Evolutionary conservation across 2,113 vertebrate genomes (phyloP).

Genomic region (Lycaon pictus): DNA sequence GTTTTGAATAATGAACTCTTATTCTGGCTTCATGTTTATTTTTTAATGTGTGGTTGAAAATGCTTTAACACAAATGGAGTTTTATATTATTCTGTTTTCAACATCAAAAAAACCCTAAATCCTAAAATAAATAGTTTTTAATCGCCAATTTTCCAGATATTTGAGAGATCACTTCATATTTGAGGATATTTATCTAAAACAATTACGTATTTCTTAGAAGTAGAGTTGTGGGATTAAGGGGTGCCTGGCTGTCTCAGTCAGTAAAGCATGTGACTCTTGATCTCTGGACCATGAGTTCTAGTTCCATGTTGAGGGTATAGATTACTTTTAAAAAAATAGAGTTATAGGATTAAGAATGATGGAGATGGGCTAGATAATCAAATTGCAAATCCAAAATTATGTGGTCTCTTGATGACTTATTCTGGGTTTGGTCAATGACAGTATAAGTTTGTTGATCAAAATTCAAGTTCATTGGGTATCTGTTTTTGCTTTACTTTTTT

Average conservation of each 20-base stretch:
- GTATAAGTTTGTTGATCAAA: background rate
- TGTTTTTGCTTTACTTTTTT: conserved; percentile 3
- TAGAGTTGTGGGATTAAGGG: background rate
- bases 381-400: background rate
- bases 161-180: background rate
- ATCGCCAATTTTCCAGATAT: background rate
- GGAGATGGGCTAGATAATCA: background rate
- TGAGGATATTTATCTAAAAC: background rate
- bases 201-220: conserved; percentile 5
- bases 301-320: background rate
- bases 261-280: background rate
- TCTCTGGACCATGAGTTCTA: background rate
- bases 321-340: background rate
- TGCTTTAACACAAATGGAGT: background rate
- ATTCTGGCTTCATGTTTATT: conserved; percentile 21
- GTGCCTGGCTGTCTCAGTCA: background rate
- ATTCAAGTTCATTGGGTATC: background rate
- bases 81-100: conserved; percentile 30
- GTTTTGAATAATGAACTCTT: conserved; percentile 52
- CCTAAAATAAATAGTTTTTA: background rate
- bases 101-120: background rate
- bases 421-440: background rate
- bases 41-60: conserved; percentile 40
- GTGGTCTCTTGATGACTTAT: background rate
- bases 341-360: conserved; percentile 9